Evolutionary conservation across 2,888 invertebrate species (phyloP).

Genomic region (Atrina japonica): DNA sequence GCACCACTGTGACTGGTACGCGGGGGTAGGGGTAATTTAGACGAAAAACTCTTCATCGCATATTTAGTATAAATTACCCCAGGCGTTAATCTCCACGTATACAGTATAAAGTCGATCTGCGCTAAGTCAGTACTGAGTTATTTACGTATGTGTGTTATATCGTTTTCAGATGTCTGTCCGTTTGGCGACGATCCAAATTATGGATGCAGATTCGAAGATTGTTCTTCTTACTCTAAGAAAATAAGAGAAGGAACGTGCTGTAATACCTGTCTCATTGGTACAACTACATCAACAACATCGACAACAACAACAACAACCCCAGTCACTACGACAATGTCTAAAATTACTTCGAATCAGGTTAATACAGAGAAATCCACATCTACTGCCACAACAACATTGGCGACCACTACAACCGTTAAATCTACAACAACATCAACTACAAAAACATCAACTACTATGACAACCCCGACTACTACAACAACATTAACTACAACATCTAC

Average conservation of each 20-base stretch:
- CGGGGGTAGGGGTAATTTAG: too few relatives aligned
- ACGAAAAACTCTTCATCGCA: too few relatives aligned
- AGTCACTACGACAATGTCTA: neutral
- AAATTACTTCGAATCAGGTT: neutral
- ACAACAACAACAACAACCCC: conserved; percentile 4
- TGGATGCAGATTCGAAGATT: conserved; percentile 5
- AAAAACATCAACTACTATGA: conserved; percentile 8
- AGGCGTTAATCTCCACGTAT: too few relatives aligned
- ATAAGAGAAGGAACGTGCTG: conserved; percentile 21
- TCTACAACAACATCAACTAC: conserved; percentile 18
- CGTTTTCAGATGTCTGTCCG: conserved; percentile 17
- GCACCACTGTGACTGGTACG: too few relatives aligned
- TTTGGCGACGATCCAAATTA: conserved; percentile 26
- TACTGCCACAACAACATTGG: conserved; percentile 7
- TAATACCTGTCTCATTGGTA: conserved; percentile 12
- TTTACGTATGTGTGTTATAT: too few relatives aligned
- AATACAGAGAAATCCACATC: neutral
- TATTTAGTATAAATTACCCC: too few relatives aligned
- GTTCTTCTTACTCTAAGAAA: neutral
- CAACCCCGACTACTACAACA: conserved; percentile 9
- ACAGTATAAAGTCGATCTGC: too few relatives aligned
- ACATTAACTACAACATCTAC: neutral
- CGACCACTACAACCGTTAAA: conserved; percentile 3
- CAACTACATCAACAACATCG: neutral
- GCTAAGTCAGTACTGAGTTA: too few relatives aligned